Percentiles rank a stretch among this genome's conserved stretches.
These are phyloP conservation scores for Drosophila mayaguana DNA, from an alignment of 2,888 invertebrate species.

Conservation along the genomic window DNA sequence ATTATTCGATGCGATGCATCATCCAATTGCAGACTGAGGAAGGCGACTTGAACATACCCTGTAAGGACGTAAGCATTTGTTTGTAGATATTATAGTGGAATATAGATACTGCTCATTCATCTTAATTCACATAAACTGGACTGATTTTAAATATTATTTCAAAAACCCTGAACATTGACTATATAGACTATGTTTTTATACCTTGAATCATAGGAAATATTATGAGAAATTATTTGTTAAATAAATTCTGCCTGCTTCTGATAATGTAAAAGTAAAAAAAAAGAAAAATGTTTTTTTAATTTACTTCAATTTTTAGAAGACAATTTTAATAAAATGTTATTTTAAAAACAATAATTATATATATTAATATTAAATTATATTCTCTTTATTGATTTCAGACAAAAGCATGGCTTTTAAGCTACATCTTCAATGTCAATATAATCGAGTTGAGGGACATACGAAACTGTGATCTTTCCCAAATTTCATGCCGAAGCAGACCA, in stretches of 20 bases:
- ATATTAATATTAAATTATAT: no score
- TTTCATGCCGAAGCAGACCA: not conserved
- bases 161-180: not conserved
- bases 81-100: not conserved
- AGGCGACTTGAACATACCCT: not conserved
- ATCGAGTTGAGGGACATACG: no score
- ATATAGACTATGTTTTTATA: no score
- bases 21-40: constrained; percentile 5
- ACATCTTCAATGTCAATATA: not conserved
- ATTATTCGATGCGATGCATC: constrained; percentile 33
- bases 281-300: no score
- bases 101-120: not conserved
- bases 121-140: not conserved
- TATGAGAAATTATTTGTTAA: no score
- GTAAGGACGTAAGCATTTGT: not conserved
- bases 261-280: no score
- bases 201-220: no score
- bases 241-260: no score
- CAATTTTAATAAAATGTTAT: not conserved
- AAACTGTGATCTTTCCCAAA: not conserved
- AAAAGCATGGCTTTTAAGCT: not conserved
- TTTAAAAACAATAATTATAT: no score
- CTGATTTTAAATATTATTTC: not conserved
- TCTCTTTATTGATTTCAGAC: not conserved
- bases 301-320: not conserved